These are phyloP conservation scores for Clanis bilineata DNA, from an alignment of 2,888 invertebrate genomes.

Conservation along the genomic window DNA sequence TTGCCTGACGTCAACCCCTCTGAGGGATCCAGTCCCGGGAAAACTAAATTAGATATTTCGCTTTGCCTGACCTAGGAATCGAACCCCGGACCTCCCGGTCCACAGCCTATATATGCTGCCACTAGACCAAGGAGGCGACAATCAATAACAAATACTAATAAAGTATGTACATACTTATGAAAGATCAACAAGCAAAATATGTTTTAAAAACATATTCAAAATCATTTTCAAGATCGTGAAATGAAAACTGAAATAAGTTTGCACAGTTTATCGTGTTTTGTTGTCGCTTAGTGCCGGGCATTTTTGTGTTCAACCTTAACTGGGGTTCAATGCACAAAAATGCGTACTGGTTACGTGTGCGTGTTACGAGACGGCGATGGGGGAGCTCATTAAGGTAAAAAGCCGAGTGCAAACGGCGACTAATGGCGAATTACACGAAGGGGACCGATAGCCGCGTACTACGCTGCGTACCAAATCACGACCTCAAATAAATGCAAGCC, in stretches of 20 bases:
- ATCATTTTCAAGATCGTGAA: no score
- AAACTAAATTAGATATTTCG: no score
- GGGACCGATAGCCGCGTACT: constrained; percentile 58
- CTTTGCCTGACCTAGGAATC: no score
- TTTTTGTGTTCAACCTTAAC: constrained; percentile 29
- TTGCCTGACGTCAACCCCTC: no score
- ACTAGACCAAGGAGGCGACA: no score
- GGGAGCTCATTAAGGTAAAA: constrained; percentile 81
- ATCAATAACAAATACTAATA: no score
- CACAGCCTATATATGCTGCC: no score
- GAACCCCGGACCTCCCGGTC: no score
- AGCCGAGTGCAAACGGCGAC: constrained; percentile 80
- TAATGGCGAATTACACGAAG: constrained; percentile 82
- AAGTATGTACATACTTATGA: no score
- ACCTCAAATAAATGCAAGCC: constrained; percentile 1
- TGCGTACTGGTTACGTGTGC: constrained; percentile 72
- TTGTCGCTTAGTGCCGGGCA: not conserved
- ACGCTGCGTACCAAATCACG: constrained; percentile 4
- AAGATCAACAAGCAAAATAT: no score
- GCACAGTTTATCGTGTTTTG: not conserved
- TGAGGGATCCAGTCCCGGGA: no score
- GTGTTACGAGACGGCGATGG: constrained; percentile 57
- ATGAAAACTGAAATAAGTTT: not conserved
- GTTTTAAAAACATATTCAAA: no score
- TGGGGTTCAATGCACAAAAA: constrained; percentile 68